phyloP scores from a whole-genome alignment of 1,140 invertebrate genomes.

The Rhizoglyphus robini region DNA sequence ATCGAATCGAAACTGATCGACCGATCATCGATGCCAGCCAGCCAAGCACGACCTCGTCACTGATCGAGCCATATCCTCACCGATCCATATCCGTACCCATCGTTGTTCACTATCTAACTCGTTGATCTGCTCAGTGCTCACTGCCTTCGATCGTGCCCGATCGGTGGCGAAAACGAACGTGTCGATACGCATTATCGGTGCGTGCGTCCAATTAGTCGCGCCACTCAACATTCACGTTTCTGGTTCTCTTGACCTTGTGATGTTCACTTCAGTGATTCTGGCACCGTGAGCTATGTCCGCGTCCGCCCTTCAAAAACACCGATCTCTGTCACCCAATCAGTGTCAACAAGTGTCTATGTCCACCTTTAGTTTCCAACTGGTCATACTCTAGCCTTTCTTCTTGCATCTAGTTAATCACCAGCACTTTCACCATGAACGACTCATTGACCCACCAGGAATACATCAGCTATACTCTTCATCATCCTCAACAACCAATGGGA shows the following conservation, averaged over 20 bases:
- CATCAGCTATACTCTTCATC: neutral
- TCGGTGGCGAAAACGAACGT: slow-evolving; percentile 3
- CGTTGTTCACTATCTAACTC: neutral
- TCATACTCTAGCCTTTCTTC: neutral
- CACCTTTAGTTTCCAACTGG: neutral
- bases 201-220: slow-evolving; percentile 11
- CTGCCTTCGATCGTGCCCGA: neutral
- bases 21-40: slow-evolving; percentile 12
- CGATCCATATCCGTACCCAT: neutral
- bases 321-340: too few species aligned
- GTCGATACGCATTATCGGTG: slow-evolving; percentile 12
- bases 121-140: neutral
- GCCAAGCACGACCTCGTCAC: neutral
- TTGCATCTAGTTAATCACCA: neutral
- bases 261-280: neutral
- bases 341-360: too few species aligned
- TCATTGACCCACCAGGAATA: neutral
- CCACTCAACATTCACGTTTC: neutral
- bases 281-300: too few species aligned
- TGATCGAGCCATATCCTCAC: slow-evolving; percentile 10
- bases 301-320: too few species aligned
- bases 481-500: neutral
- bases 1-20: slow-evolving; percentile 12
- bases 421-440: neutral
- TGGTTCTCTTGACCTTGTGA: neutral